These are phyloP conservation scores for Dryobotodes eremita DNA, from an alignment of 2,888 invertebrate genomes.

Conservation along the genomic window DNA sequence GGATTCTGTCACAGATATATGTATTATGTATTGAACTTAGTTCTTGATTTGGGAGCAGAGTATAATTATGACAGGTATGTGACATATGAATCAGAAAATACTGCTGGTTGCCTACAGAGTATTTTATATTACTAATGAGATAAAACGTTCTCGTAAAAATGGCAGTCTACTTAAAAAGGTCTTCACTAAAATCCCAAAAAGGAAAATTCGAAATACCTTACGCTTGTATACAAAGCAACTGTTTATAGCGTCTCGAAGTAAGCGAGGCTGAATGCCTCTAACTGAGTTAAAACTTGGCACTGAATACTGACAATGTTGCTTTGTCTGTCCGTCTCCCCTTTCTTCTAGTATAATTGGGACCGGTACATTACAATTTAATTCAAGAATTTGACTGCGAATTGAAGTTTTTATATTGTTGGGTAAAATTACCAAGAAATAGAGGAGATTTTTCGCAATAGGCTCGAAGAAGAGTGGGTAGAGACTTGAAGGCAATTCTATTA, in stretches of 20 bases:
- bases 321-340: constrained; percentile 70
- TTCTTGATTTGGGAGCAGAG: background rate
- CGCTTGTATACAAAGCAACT: constrained; percentile 56
- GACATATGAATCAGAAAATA: background rate
- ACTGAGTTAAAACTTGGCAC: constrained; percentile 74
- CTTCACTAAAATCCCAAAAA: constrained; percentile 22
- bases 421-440: constrained; percentile 18
- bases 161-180: background rate
- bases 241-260: constrained; percentile 56
- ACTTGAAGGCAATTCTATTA: constrained; percentile 16
- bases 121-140: background rate
- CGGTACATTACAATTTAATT: constrained; percentile 70
- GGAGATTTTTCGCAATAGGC: constrained; percentile 18
- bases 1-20: background rate
- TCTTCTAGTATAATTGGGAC: constrained; percentile 70
- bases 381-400: constrained; percentile 63
- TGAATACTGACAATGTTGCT: constrained; percentile 70
- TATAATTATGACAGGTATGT: background rate
- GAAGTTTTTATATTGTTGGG: constrained; percentile 57
- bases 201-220: constrained; percentile 37
- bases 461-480: background rate
- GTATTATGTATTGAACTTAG: background rate
- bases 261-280: constrained; percentile 68
- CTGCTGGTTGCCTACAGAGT: background rate
- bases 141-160: background rate